A percentile compares a stretch with the other conserved stretches of the same genome.
phyloP scores from a whole-genome alignment of 2,888 invertebrate species.

The Cheilosia variabilis region DNA sequence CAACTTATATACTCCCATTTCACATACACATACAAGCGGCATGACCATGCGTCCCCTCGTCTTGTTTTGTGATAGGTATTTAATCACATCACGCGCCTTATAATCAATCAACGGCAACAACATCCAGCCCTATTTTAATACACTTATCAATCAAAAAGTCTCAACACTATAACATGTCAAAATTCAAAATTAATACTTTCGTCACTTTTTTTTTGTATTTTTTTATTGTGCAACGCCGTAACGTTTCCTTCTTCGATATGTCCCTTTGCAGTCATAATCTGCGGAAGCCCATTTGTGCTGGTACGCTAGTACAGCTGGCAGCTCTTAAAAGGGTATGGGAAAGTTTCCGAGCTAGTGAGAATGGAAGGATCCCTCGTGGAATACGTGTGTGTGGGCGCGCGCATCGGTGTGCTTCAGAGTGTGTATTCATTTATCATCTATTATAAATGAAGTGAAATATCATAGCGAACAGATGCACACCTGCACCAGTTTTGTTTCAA shows the following conservation, averaged over 20 bases:
- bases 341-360: constrained; percentile 49
- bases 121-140: constrained; percentile 50
- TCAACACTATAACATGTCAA: constrained; percentile 66
- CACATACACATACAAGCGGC: no score
- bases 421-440: constrained; percentile 75
- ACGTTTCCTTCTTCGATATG: constrained; percentile 19
- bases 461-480: constrained; percentile 73
- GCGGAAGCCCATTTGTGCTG: constrained; percentile 48
- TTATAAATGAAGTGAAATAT: constrained; percentile 75
- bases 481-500: constrained; percentile 73
- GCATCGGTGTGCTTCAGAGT: constrained; percentile 19
- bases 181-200: constrained; percentile 72
- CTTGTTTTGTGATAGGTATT: not conserved
- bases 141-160: constrained; percentile 67
- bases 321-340: constrained; percentile 35
- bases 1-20: no score
- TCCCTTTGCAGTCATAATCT: constrained; percentile 66
- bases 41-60: no score
- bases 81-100: constrained; percentile 3
- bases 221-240: constrained; percentile 57
- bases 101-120: constrained; percentile 61
- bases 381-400: constrained; percentile 29
- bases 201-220: constrained; percentile 59
- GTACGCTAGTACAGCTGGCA: not conserved
- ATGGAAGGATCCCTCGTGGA: constrained; percentile 44